Evolutionary conservation across 1,140 invertebrate genomes (phyloP), one percentile per base, ranked within the genome.

Genomic region (Diploscapter pachys): DNA sequence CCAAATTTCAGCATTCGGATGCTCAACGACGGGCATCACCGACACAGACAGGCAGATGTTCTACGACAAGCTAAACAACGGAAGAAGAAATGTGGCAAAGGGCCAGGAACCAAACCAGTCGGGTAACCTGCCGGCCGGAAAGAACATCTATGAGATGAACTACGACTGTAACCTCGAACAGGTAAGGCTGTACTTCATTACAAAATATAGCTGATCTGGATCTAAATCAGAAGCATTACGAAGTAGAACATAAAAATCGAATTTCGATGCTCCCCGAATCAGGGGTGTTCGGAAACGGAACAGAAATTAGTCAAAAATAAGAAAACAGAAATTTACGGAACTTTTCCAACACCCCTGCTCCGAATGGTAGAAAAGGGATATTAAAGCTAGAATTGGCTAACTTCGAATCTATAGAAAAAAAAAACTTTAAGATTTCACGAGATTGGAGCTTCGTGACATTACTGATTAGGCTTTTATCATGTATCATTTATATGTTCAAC

Each of bases 51-150:
- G 68, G 53, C 59, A 70, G 53, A 70, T 70, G 68, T 70, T 70
- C 56, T 61, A 4, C 4, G 68, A 70, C 13, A 52, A 9, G 51
- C 68, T 61, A 49, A 70, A 70, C 62, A 52, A 70, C 62, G 68
- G 56, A 11, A 70, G 68, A 70, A 59, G 68, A 70, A 70, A 59
- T 8, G 63, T 70, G 68, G 68, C 68, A 11, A 70, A 70, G 63
- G 68, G 68, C 13, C 53, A 61, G 13, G 68, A 70, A 9, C 68
- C 68, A 50, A 70, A 70, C 68, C 59, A 70, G 55, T 70, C 56
- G 51, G 68, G 68, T 52, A 8, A 61, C 4, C 31, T 70, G 48
- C 53, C 68, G 13, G 53, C 5, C 31, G 68, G 68, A 70, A 70
- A 70, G 56, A 70, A 70, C 50, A 59, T 70, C 4, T 70, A 70